Evolutionary conservation across 2,113 vertebrate genomes (phyloP), one percentile per base, ranked within the genome.

Genomic region (Speoplatyrhinus poulsoni): DNA sequence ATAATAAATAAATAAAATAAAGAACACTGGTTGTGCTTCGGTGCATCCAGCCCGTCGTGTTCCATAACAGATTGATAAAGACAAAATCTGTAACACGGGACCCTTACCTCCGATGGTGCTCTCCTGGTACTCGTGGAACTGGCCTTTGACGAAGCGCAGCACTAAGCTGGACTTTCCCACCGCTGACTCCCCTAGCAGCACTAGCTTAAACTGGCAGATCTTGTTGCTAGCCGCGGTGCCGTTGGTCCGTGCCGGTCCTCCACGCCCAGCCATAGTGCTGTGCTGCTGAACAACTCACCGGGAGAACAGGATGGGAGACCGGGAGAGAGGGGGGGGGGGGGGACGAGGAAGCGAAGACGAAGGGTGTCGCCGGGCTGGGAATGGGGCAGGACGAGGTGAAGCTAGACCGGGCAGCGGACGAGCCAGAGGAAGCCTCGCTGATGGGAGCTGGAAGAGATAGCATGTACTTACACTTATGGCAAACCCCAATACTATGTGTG

Each of bases 81-180:
- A 52, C 26, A 26, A 26, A 26, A 26, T 26, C 26, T 26, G 26
- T 26, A 7, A 33, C n/a, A 54, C 32, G 5, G 3, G 19, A 1
- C 15, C 49, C 94, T 93, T 87, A 98, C 97, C 98, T 94, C 97
- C 98, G 0, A 99, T 99, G 15, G 98, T 99, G 94, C 97, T 99
- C 92, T 99, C 98, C 90, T 99, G 98, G 87, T 96, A 99, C 84
- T 99, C 98, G 0, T 99, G 97, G 85, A 99, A 99, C 82, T 99
- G 98, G 67, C 98, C 98, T 90, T 99, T 99, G 76, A 99, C 98
- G 0, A 99, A 99, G 88, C 98, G 98, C 86, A 99, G 94, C 12
- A 99, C 98, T 0, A 99, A 90, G 89, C 98, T 99, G 89, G 97
- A 99, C 76, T 99, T 99, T 53, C 98, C 98, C 81, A 99, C 98